Base-by-base conservation (phyloP, 2,888 invertebrate genomes). In the Drosophila lutescens region DNA sequence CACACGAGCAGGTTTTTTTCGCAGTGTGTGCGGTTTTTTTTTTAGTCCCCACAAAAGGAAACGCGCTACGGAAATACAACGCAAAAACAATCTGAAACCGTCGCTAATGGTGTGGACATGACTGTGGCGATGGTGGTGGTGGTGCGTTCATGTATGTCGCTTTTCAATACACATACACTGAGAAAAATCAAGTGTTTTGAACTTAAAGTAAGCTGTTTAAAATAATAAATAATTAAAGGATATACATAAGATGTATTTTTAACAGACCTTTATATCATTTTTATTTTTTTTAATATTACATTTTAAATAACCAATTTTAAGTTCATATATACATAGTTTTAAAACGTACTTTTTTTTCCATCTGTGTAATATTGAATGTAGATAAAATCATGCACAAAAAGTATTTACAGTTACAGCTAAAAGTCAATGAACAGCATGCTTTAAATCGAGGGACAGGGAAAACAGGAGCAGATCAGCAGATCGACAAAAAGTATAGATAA, bases 331-430 rank as follows among this genome's bases (percentile, higher is more conserved):
- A 23, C 13, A 26, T 7, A 47, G 23, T 15, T n/a, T n/a, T n/a
- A 0, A 4, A 15, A 30, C 8, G 46, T 15, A 15, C n/a, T 26
- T 26, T 12, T 38, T 13, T 38, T n/a, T 2, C 4, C 20, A 10
- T 54, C 38, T 30, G 36, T 38, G 38, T 15, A 8, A 12, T n/a
- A 4, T 12, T 49, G 20, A 63, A 40, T 12, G 40, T 44, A 36
- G 26, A 38, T 43, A 56, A 26, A 50, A 15, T 51, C 87, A 87
- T 81, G 87, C 88, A 86, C 53, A 67, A 66, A 7, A 50, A 38
- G 54, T 57, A 57, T 56, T 46, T 57, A 62, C 56, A 76, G 17
- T 60, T 51, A 62, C 15, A 41, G 30, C 30, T 60, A 40, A 51
- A 40, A 46, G 15, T 36, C 34, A 57, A 56, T 12, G 5, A 59